Base-by-base conservation (phyloP, 2,797 vertebrate species). In the Cynopterus sphinx region DNA sequence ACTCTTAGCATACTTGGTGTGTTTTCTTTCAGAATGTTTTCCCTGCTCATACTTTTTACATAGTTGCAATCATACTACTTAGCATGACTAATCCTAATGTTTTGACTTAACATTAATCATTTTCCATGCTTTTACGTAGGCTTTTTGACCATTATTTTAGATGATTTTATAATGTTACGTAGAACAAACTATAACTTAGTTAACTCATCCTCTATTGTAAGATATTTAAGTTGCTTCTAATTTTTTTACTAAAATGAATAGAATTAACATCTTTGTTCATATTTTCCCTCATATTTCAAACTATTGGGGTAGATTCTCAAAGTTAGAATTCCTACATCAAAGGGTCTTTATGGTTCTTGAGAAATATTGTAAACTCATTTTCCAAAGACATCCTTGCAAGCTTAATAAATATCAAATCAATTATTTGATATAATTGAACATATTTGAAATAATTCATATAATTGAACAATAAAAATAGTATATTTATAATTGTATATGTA, bases 211-310 rank as follows among this genome's bases (percentile, higher is more conserved):
- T 21, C 43, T 70, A 53, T 46, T 94, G 6, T 63, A 79, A 91
- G 65, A 67, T 59, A 88, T 46, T 79, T 59, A 91, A 89, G 57
- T 73, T 79, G 19, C 24, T 84, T 90, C 74, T 31, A 24, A 57
- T 46, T 51, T 79, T 94, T 53, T 63, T 31, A 70, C 57, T 59
- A 21, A 78, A 78, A 51, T 59, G 13, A 79, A 70, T 53, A 67
- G 79, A 61, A 26, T 74, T 67, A 78, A 41, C 49, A 90, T 46
- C 49, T 95, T 83, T 57, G 71, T 65, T 70, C 28, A 9, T 49
- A 61, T 79, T 68, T 89, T 81, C 15, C 68, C 61, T 94, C 36
- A 41, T 67, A 89, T 41, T 95, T 86, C 15, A 73, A 86, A 91
- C 59, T 43, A 55, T 85, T 61, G 55, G 55, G 33, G 5, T 57